Percentiles rank a stretch among this genome's conserved stretches.
phyloP scores from a whole-genome alignment of 2,113 vertebrate genomes.

The Ornithorhynchus anatinus region DNA sequence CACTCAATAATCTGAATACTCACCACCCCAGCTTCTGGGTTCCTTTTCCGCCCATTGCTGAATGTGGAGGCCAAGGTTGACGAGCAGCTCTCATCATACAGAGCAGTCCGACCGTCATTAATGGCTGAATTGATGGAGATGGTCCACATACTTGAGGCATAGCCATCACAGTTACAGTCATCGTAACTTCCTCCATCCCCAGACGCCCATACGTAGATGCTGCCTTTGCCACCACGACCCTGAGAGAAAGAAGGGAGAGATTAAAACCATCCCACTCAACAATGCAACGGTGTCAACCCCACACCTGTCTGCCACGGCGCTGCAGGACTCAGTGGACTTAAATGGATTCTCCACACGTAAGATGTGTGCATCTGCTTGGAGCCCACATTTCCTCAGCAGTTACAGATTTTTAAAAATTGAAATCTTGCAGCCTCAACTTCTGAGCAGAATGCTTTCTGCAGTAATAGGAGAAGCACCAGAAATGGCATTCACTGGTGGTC shows the following conservation, averaged over 20 bases:
- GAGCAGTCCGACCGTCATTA: conserved; percentile 92
- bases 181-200: conserved; percentile 97
- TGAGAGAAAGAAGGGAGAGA: conserved; percentile 49
- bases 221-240: conserved; percentile 95
- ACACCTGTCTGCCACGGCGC: no score
- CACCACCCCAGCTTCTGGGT: conserved; percentile 96
- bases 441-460: no score
- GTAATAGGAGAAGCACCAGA: no score
- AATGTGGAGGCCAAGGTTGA: conserved; percentile 97
- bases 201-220: conserved; percentile 98
- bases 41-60: conserved; percentile 96
- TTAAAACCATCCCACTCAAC: no score
- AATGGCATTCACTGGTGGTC: no score
- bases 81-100: conserved; percentile 98
- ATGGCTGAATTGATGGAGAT: conserved; percentile 99
- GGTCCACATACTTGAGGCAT: conserved; percentile 99
- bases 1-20: conserved; percentile 52
- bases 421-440: no score
- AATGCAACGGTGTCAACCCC: no score
- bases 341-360: no score
- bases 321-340: no score
- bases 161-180: conserved; percentile 97
- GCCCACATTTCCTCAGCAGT: no score
- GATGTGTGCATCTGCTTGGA: no score
- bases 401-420: no score